Base-by-base conservation (phyloP, 23 tunicate genomes). In the Trididemnum nubilum region DNA sequence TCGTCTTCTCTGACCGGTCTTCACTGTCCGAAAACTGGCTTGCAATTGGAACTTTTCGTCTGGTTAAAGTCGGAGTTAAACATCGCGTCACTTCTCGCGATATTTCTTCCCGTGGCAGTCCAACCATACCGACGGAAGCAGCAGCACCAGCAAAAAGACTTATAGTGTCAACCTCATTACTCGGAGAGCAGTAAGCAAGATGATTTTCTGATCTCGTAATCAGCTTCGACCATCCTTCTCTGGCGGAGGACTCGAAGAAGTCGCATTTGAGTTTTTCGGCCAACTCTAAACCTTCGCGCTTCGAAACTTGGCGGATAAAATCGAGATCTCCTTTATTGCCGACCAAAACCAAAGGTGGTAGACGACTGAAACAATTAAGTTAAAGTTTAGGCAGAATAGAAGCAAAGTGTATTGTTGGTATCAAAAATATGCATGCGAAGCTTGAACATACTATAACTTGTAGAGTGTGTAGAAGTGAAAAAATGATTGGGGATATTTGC, bases 241-340 rank as follows among this genome's bases (percentile, higher is more conserved):
- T 39, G 2, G 98, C 98, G 0, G 98, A 93, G 1, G 89, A 31
- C 64, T 93, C 98, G 32, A 73, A 93, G 79, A 82, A 93, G 30
- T 88, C 86, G 80, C 93, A 83, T 4, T 60, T 74, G 18, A 93
- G 83, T 23, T 60, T 81, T 29, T 84, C 83, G 18, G 98, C 98
- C 12, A 93, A 71, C 36, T 87, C 81, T 25, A 77, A 49, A 31
- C 89, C 98, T 32, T 93, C 80, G 27, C 86, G 81, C 35, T 58
- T 51, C 22, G 92, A 31, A 2, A 93, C 98, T 39, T 80, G 51
- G 0, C 94, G 59, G 28, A 80, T 50, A 67, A 54, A 85, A 21
- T 87, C 98, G 54, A 93, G 59, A 66, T 93, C 98, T 0, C 98
- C 85, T 39, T 93, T 93, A 93, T 93, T 93, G 24, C 93, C 98